Evolutionary conservation across 1,140 invertebrate species (phyloP), one percentile per base, ranked within the genome.

Genomic region (Popillia japonica): DNA sequence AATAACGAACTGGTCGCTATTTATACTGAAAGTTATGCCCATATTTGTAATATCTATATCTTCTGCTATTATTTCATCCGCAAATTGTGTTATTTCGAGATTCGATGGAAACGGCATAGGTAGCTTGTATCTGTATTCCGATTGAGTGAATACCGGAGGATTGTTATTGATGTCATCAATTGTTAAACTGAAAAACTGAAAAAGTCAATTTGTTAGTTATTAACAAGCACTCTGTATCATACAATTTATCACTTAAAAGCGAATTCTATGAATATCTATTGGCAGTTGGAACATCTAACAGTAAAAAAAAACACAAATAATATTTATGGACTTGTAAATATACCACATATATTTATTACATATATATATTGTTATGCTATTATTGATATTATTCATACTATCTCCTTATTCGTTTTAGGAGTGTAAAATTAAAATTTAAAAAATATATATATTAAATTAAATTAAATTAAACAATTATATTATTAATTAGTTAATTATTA

Each of bases 31-130:
- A 44, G 27, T 40, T 1, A 74, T 20, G 0, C 10, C 17, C 6
- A 11, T 74, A 74, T 40, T 74, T 11, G 34, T 41, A 40, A 74
- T 41, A 20, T 74, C 72, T 23, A 42, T 42, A 41, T 74, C 72
- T 40, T 2, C 40, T 17, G 41, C 72, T 17, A 17, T 74, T 40
- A 74, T 41, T 22, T 74, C 11, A 7, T 8, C n/a, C 1, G 11
- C 34, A 6, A 74, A 42, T n/a, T 40, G 41, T 11, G 72, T 74
- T 41, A 74, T 22, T 3, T 74, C 72, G 0, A 74, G 11, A 11
- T 7, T 9, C 8, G 6, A 0, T 7, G 41, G 41, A 41, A 74
- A 74, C 14, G 72, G 72, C 72, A 74, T 74, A 9, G 72, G 72
- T 1, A 74, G 41, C 3, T 3, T 3, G 41, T 74, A 74, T 17